These are phyloP conservation scores for Forpus xanthops DNA, from an alignment of 2,797 vertebrate species.

Conservation along the genomic window DNA sequence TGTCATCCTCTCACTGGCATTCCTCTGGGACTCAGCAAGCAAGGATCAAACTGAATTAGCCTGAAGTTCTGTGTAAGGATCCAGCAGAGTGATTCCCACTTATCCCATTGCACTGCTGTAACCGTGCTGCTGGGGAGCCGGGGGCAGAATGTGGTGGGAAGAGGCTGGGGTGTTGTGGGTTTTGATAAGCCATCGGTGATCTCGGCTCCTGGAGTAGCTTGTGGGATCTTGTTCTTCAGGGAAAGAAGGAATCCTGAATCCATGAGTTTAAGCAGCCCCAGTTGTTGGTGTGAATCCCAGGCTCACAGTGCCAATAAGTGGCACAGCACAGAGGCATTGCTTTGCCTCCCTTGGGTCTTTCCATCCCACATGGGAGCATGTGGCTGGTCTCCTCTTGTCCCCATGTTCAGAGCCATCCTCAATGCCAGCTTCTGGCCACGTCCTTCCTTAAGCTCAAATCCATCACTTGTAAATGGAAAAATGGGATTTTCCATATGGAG, in stretches of 20 bases:
- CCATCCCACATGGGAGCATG: background rate
- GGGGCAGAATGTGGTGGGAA: background rate
- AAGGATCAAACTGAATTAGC: background rate
- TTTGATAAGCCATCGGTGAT: constrained; percentile 36
- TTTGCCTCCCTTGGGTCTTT: background rate
- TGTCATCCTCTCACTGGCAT: background rate
- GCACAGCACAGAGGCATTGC: fast-evolving
- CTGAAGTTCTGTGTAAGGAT: background rate
- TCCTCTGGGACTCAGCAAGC: background rate
- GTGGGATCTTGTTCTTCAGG: background rate
- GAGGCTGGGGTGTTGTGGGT: background rate
- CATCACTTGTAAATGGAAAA: background rate
- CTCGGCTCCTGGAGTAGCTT: background rate
- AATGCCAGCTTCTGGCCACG: fast-evolving
- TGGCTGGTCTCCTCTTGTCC: background rate
- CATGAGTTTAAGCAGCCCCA: background rate
- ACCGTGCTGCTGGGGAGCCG: background rate
- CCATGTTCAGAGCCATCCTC: fast-evolving
- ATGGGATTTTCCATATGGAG: background rate
- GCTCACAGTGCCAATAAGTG: background rate
- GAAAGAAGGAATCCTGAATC: background rate
- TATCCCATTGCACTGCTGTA: background rate
- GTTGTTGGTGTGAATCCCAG: background rate
- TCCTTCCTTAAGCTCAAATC: background rate
- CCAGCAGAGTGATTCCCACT: background rate